phyloP scores from a whole-genome alignment of 2,888 invertebrate genomes.

The Glaucopsyche alexis region DNA sequence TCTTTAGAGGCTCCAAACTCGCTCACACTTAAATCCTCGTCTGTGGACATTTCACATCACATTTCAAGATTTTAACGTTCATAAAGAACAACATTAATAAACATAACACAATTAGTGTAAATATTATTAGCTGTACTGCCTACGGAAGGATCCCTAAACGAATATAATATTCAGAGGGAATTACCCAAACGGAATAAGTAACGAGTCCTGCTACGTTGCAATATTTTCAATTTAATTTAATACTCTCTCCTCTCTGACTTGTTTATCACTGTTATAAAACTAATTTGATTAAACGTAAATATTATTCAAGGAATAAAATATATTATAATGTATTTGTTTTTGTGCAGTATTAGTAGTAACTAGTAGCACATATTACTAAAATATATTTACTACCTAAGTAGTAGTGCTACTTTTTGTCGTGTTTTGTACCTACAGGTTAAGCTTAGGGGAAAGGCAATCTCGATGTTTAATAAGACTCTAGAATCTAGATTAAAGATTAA shows the following conservation, averaged over 20 bases:
- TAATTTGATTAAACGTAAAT: background rate
- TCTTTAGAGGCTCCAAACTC: no score
- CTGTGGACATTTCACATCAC: no score
- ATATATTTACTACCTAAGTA: no score
- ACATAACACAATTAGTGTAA: background rate
- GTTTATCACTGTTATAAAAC: conserved; percentile 11
- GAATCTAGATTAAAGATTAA: no score
- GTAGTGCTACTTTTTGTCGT: no score
- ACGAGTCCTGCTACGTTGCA: conserved; percentile 52
- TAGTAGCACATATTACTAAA: no score
- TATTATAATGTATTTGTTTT: background rate
- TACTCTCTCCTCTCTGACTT: conserved; percentile 23
- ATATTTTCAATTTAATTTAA: conserved; percentile 56
- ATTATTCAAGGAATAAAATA: background rate
- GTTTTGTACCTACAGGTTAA: background rate
- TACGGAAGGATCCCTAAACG: conserved; percentile 36
- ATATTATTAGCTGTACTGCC: background rate
- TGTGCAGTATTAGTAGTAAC: no score
- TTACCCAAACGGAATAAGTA: conserved; percentile 69
- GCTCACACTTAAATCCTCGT: no score
- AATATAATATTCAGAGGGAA: conserved; percentile 48
- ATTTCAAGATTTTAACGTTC: background rate
- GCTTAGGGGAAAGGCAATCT: background rate
- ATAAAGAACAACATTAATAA: background rate
- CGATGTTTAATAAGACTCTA: no score